These are phyloP conservation scores for Bombus sibiricus DNA, from an alignment of 1,140 invertebrate genomes.

Conservation along the genomic window DNA sequence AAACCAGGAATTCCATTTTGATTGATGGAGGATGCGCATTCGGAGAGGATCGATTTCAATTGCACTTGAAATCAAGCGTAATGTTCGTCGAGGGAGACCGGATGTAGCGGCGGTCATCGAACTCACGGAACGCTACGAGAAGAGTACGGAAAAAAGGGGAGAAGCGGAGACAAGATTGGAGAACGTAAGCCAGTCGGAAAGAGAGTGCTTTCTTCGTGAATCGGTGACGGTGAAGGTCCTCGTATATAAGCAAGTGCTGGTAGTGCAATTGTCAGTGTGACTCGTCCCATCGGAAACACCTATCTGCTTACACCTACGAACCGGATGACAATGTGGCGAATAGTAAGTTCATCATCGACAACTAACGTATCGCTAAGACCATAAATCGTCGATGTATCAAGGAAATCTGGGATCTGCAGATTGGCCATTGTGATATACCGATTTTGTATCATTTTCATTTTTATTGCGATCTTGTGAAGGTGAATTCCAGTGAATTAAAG, in stretches of 20 bases:
- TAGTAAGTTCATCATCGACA: slow-evolving; percentile 69
- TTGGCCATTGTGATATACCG: background rate
- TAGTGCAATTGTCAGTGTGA: slow-evolving; percentile 76
- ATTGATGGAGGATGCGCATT: background rate
- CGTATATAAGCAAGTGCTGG: slow-evolving; percentile 78
- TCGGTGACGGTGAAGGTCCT: slow-evolving; percentile 76
- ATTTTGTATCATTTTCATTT: background rate
- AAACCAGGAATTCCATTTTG: background rate
- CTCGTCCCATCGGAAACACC: slow-evolving; percentile 43
- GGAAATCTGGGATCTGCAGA: background rate
- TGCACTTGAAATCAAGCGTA: background rate
- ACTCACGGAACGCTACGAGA: slow-evolving; percentile 16
- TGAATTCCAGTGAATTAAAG: slow-evolving; percentile 2
- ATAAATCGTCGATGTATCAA: background rate
- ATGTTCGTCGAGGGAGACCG: background rate
- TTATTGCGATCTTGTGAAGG: background rate
- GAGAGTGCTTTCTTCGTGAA: slow-evolving; percentile 79
- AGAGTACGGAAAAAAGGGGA: slow-evolving; percentile 21
- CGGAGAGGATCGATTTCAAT: slow-evolving; percentile 23
- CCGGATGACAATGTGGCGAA: slow-evolving; percentile 60
- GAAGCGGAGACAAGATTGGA: slow-evolving; percentile 67
- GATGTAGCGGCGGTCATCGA: slow-evolving; percentile 19
- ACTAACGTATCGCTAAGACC: background rate
- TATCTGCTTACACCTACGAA: slow-evolving; percentile 11
- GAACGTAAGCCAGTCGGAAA: slow-evolving; percentile 72